Conservation (phyloP, 2,888 invertebrate species). For the Aphodius sticticus region DNA sequence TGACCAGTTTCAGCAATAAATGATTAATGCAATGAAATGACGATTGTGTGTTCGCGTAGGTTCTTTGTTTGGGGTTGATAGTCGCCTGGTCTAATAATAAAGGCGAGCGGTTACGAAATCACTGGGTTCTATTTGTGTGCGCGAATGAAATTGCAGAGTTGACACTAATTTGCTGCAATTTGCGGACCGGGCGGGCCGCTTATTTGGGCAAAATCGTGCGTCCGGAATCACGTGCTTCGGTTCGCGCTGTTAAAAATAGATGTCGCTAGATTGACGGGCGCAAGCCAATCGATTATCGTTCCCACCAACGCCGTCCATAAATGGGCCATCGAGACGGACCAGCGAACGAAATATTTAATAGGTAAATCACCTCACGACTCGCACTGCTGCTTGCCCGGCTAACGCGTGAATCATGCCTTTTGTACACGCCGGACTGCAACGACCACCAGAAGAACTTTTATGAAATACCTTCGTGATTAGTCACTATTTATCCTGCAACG, state of each 20-base stretch:
- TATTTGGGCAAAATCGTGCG: neutral
- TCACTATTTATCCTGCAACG: neutral
- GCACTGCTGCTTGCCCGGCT: constrained; percentile 7
- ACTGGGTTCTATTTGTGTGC: neutral
- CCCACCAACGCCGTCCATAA: neutral
- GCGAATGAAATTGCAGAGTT: constrained; percentile 4
- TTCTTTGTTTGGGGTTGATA: neutral
- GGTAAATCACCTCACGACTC: constrained; percentile 17
- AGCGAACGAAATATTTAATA: constrained; percentile 12
- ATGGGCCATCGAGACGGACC: neutral
- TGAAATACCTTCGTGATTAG: neutral
- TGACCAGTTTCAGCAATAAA: neutral
- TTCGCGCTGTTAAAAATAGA: constrained; percentile 20
- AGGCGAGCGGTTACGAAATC: neutral
- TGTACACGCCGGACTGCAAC: neutral
- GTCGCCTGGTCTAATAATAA: neutral
- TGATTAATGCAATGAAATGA: neutral
- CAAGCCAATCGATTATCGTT: neutral
- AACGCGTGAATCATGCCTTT: constrained; percentile 12
- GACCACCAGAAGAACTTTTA: neutral
- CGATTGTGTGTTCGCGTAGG: neutral
- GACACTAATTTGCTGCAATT: neutral
- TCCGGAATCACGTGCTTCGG: constrained; percentile 18
- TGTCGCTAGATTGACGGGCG: neutral
- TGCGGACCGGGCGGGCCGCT: constrained; percentile 7